A percentile compares a stretch with the other conserved stretches of the same genome.
Conservation (phyloP, 1,140 invertebrate genomes). For the Dolichoris vasculosae region DNA sequence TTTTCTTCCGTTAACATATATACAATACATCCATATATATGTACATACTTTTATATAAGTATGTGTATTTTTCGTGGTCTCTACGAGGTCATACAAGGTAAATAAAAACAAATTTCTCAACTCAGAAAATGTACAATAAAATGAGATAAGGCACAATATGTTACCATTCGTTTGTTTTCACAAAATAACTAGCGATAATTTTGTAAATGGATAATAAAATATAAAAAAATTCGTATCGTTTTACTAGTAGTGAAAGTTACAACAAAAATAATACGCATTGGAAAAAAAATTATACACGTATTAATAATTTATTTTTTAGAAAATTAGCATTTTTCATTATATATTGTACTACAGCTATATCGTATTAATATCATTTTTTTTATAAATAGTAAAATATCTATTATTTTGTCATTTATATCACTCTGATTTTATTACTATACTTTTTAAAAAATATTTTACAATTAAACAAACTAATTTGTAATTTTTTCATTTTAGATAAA, state of each 20-base stretch:
- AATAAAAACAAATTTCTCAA: constrained; percentile 22
- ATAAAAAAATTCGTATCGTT: not conserved
- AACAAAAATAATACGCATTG: no score
- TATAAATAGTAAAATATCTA: no score
- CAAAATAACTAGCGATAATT: not conserved
- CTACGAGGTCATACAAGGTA: not conserved
- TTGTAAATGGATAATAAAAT: not conserved
- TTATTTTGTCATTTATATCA: no score
- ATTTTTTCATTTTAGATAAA: no score
- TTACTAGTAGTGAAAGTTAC: not conserved
- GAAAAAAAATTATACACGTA: no score
- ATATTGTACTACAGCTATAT: no score
- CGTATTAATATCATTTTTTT: no score
- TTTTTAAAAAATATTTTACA: no score
- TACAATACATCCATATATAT: not conserved
- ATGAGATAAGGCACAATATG: not conserved
- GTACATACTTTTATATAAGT: not conserved
- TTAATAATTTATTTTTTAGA: no score
- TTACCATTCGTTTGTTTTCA: not conserved
- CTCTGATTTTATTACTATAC: no score
- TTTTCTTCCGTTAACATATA: not conserved
- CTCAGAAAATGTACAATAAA: not conserved
- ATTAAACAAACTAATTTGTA: no score
- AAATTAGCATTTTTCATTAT: no score
- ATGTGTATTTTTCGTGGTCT: not conserved